Base-by-base conservation (phyloP, 2,797 vertebrate genomes). In the Chloroceryle amazona region DNA sequence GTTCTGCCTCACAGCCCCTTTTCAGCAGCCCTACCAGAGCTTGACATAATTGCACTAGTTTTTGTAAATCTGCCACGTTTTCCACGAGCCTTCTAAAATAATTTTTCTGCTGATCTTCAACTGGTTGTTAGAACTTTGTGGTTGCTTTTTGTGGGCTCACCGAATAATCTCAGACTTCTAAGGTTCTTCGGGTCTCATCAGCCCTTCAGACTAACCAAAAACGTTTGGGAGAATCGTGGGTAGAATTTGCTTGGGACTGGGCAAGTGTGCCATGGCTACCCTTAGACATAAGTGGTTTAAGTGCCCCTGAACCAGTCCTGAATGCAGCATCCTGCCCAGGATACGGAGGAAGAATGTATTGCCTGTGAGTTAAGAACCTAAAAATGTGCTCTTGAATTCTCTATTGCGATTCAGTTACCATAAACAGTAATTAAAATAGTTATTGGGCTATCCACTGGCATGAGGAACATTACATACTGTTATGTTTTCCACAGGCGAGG, bases 391-490 rank as follows among this genome's bases (percentile, higher is more conserved):
- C 8, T 46, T 88, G 91, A 86, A 93, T 86, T 90, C 84, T 75
- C 66, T 47, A 10, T 37, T 81, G 91, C 2, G 0, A 90, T 93
- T 86, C 68, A 55, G 75, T 95, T 88, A 72, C 89, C 70, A 86
- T 93, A 95, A 90, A 89, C 93, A 86, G 51, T 55, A 86, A 95
- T 96, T 94, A 88, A 91, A 93, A 75, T 74, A 72, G 33, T 89
- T 91, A 10, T 16, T 33, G 87, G 93, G 73, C 82, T 93, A 22
- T 71, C 87, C 85, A 68, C 80, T 81, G 89, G 82, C 85, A 93
- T 11, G 28, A 91, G 58, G 91, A 88, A 41, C 15, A 4, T 96
- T 55, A 19, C 39, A 90, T 68, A n/a, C 66, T 61, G 61, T 62
- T 86, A 44, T 58, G 87, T 91, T 94, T 96, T 95, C 95, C 95